Evolutionary conservation across 2,888 invertebrate species (phyloP), one percentile per base, ranked within the genome.

Genomic region (Myopa testacea): DNA sequence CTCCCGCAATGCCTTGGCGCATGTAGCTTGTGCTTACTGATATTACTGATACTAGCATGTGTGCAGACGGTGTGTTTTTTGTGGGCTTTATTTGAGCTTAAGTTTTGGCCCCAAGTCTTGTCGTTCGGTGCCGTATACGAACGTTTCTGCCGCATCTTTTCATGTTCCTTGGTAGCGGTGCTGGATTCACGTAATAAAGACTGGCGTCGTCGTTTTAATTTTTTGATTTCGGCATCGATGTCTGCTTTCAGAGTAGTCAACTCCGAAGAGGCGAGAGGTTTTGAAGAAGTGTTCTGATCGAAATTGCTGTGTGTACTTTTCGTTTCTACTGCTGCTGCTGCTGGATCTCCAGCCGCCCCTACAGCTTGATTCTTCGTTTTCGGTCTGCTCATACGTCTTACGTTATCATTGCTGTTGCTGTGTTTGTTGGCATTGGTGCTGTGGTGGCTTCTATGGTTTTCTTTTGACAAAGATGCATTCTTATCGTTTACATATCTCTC

Each of bases 191-290:
- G 16, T 55, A 55, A 67, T 10, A 16, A 79, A 65, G 16, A 60
- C 26, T 58, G 60, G 2, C 73, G 63, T 38, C 74, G 75, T 10
- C 62, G 40, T 34, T 81, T 80, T 65, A 82, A 73, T 37, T 79
- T 79, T 16, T 55, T 37, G 55, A 82, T 81, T 76, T 82, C 82
- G 76, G 79, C 45, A 50, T 82, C 78, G 12, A 82, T 79, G 38
- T 79, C 69, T 6, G 76, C 38, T 50, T 73, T 76, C 37, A 81
- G 62, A 67, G 75, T 63, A 5, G 55, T 55, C 60, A 82, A 75
- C 38, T 78, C 78, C 40, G 74, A 67, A n/a, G 77, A 62, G 14
- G 72, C 40, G 7, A 77, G 71, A 5, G 75, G 50, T 68, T 77
- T 63, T 37, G 52, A 19, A 40, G 26, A 7, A 62, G 37, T 7